Evolutionary conservation across 2,797 vertebrate species (phyloP).

Genomic region (Parotocinclus haroldoi): DNA sequence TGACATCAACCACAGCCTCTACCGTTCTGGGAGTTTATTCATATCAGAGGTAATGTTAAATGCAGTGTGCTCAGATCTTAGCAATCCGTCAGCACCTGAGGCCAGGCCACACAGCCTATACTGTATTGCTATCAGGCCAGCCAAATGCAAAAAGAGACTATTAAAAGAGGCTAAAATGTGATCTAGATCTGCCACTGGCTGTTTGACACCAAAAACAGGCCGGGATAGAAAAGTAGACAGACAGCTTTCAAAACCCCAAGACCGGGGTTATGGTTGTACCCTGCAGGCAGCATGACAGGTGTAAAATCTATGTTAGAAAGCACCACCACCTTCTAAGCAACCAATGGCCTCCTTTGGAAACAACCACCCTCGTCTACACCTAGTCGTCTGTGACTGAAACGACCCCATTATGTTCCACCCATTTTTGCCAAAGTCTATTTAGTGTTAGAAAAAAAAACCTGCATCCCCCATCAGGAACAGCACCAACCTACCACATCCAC

Average conservation of each 20-base stretch:
- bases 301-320: neutral
- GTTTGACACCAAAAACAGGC: constrained; percentile 35
- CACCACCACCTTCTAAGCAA: too few species aligned
- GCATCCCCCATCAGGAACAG: too few species aligned
- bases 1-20: too few species aligned
- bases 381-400: neutral
- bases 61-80: neutral
- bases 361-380: neutral
- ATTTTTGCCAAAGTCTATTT: too few species aligned
- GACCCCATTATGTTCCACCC: too few species aligned
- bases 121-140: constrained; percentile 65
- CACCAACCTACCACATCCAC: too few species aligned
- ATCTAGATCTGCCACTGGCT: constrained; percentile 61
- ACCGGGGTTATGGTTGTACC: constrained; percentile 40
- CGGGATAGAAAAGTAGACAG: constrained; percentile 6
- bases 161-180: constrained; percentile 72
- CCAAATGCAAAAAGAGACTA: constrained; percentile 69
- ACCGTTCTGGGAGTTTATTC: neutral
- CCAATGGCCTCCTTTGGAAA: too few species aligned
- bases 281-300: constrained; percentile 42
- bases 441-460: too few species aligned
- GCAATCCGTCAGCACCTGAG: constrained; percentile 18
- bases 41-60: neutral
- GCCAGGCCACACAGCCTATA: constrained; percentile 43
- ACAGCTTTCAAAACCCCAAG: neutral